Evolutionary conservation across 2,113 vertebrate species (phyloP).

Genomic region (Pseudorasbora parva): DNA sequence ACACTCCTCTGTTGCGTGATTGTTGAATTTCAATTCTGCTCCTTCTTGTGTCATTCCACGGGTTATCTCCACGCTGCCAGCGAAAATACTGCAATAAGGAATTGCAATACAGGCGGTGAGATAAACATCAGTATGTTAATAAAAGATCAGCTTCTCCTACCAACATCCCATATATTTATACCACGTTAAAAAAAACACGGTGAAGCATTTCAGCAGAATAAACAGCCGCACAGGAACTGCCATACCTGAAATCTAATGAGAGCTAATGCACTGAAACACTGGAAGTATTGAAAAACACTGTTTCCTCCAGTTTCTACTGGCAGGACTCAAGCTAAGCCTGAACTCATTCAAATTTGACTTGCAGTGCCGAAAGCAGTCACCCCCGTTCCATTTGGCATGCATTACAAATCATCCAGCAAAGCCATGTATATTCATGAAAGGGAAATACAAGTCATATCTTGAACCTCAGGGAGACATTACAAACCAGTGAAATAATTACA

Average conservation of each 20-base stretch:
- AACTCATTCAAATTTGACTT: constrained; percentile 36
- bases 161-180: constrained; percentile 9
- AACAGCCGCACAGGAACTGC: background rate
- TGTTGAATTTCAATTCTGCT: background rate
- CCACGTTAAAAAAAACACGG: background rate
- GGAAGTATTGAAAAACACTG: background rate
- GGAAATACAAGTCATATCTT: constrained; percentile 53
- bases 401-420: constrained; percentile 43
- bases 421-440: constrained; percentile 55
- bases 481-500: constrained; percentile 67
- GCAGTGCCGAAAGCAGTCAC: constrained; percentile 30
- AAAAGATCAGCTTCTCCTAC: background rate
- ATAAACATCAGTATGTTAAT: constrained; percentile 1
- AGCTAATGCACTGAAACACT: background rate
- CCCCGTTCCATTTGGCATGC: constrained; percentile 1
- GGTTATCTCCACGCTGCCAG: background rate
- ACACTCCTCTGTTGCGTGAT: background rate
- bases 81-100: background rate
- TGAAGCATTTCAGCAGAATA: too few relatives aligned
- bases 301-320: constrained; percentile 35
- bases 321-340: constrained; percentile 49
- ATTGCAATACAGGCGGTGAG: background rate
- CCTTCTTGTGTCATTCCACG: background rate
- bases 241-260: constrained; percentile 14
- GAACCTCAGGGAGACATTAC: constrained; percentile 49